Evolutionary conservation across 2,113 vertebrate species (phyloP), one percentile per base, ranked within the genome.

Genomic region (Hippoglossus stenolepis): DNA sequence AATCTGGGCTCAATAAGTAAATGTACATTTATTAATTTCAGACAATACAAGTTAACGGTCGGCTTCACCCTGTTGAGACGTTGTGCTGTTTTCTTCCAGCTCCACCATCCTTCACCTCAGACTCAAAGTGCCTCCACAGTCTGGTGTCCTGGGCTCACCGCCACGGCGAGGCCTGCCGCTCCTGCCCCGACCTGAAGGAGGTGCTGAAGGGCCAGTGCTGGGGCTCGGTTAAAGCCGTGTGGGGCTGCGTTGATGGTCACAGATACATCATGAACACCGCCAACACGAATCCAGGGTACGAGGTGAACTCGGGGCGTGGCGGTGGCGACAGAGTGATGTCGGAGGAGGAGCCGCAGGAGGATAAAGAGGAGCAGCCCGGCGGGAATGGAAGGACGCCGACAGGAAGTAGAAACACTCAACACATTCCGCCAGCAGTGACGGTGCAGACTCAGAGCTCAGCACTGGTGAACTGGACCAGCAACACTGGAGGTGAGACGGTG

Each of bases 61-160:
- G 58, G 51, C 31, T 21, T 43, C 40, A 3, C 40, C 65, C 38
- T 24, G 4, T 54, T 75, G 8, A 49, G 2, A 67, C 2, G 15
- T 0, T 40, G 2, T 49, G 26, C 28, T 20, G 5, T 0, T 56
- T 35, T 21, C n/a, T 73, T 72, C 12, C 54, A 91, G 89, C 75
- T 1, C 73, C 84, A 1, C 47, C 79, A 0, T 85, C 80, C 85
- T 94, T 98, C 85, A 93, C 94, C 0, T 95, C 94, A 2, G 96
- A 96, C 90, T 89, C 93, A 0, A 94, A 94, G 87, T 95, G 96
- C 93, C 95, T 99, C 80, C 95, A 89, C 69, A 85, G 93, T 54
- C 85, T 99, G 92, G 97, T 98, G 77, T 92, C 83, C 0, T 99
- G 98, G 98, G 80, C 95, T 0, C 98, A 99, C 53, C 60, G 84